These are phyloP conservation scores for Anguilla japonica DNA, from an alignment of 2,113 vertebrate species.

Conservation along the genomic window DNA sequence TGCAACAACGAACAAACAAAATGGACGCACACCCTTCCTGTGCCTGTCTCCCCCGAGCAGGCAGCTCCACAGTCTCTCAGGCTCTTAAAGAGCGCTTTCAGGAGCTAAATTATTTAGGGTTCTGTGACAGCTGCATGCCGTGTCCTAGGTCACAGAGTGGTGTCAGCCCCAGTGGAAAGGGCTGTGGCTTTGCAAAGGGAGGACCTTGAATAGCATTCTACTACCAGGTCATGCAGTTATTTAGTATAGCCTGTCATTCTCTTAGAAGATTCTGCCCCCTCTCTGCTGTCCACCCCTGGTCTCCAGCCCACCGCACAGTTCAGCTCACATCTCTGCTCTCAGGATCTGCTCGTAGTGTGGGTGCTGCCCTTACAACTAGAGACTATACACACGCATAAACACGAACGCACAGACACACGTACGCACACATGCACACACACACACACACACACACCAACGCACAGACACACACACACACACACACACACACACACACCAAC, in stretches of 20 bases:
- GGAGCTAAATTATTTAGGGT: background rate
- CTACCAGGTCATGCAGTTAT: background rate
- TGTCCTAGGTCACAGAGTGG: background rate
- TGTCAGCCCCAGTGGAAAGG: background rate
- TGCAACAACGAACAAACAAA: background rate
- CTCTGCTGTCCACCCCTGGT: background rate
- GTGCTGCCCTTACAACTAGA: background rate
- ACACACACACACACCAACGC: background rate
- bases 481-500: background rate
- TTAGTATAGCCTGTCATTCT: background rate
- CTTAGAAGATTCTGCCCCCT: background rate
- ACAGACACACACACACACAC: background rate
- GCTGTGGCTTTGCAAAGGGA: background rate
- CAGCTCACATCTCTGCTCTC: background rate
- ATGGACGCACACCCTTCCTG: background rate
- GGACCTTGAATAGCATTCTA: no score
- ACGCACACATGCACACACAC: no score
- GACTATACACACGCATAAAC: background rate
- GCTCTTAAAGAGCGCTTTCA: background rate
- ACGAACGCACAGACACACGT: no score
- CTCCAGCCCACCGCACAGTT: background rate
- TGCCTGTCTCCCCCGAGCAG: background rate
- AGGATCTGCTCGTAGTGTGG: background rate
- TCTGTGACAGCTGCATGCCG: background rate
- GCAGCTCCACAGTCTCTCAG: background rate